phyloP scores from a whole-genome alignment of 64 coral and sea anemone species.

The Hydrozoanthus tunicans region DNA sequence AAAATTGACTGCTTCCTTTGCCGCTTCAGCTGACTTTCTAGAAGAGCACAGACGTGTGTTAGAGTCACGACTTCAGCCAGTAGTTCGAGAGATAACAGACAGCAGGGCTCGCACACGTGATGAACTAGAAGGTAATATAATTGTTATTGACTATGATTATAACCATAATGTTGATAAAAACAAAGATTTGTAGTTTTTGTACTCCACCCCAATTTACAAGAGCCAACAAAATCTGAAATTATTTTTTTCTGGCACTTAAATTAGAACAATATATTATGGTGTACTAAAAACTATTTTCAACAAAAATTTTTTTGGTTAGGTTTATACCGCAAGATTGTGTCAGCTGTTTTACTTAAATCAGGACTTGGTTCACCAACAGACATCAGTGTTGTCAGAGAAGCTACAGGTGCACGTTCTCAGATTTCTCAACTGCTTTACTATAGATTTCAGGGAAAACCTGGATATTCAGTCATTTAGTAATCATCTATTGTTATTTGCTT shows the following conservation, averaged over 20 bases:
- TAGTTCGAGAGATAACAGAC: conserved; percentile 96
- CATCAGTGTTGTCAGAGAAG: conserved; percentile 94
- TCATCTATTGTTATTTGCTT: no score
- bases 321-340: conserved; percentile 96
- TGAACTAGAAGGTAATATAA: conserved; percentile 85
- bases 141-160: not conserved
- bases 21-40: conserved; percentile 86
- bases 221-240: no score
- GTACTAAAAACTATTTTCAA: not conserved
- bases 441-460: no score
- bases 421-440: no score
- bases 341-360: conserved; percentile 92
- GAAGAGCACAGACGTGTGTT: conserved; percentile 92
- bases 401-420: conserved; percentile 75
- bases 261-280: not conserved
- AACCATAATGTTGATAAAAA: not conserved
- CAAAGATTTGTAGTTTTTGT: not conserved
- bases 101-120: conserved; percentile 95
- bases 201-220: not conserved
- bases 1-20: not conserved
- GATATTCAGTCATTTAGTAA: no score
- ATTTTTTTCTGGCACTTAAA: no score
- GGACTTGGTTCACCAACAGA: conserved; percentile 98
- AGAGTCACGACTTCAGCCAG: conserved; percentile 84
- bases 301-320: conserved; percentile 36